Conservation (phyloP, 2,888 invertebrate genomes). For the Eupithecia tripunctaria region DNA sequence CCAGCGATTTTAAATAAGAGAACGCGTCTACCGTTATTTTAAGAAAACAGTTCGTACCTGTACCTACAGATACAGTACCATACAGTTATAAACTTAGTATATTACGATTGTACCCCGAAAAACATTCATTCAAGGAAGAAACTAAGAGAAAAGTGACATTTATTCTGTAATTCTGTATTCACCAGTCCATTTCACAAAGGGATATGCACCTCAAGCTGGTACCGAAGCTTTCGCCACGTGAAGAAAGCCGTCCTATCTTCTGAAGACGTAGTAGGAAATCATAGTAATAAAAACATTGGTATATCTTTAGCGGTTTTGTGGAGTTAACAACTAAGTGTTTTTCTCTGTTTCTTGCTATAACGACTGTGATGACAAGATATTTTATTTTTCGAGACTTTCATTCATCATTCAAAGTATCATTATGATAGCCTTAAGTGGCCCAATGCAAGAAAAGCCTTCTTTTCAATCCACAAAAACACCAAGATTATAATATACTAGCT, state of each 20-base stretch:
- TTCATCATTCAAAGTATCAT: not conserved
- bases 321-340: not conserved
- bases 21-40: slow-evolving; percentile 11
- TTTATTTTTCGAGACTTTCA: not conserved
- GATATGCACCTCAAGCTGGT: not conserved
- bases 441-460: not conserved
- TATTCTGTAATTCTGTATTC: not conserved
- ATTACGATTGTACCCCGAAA: not conserved
- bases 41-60: not conserved
- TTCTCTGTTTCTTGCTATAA: not conserved
- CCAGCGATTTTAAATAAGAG: slow-evolving; percentile 12
- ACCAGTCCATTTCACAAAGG: not conserved
- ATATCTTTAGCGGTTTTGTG: not conserved
- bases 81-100: not conserved
- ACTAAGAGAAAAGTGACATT: not conserved
- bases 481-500: not conserved
- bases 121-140: not conserved
- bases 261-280: not conserved
- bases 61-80: not conserved
- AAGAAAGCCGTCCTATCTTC: not conserved
- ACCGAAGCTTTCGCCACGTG: not conserved
- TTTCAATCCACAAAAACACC: not conserved
- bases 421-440: not conserved
- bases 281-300: not conserved
- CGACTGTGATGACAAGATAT: not conserved